Evolutionary conservation across 2,888 invertebrate genomes (phyloP), one percentile per base, ranked within the genome.

Genomic region (Cylindroiulus punctatus): DNA sequence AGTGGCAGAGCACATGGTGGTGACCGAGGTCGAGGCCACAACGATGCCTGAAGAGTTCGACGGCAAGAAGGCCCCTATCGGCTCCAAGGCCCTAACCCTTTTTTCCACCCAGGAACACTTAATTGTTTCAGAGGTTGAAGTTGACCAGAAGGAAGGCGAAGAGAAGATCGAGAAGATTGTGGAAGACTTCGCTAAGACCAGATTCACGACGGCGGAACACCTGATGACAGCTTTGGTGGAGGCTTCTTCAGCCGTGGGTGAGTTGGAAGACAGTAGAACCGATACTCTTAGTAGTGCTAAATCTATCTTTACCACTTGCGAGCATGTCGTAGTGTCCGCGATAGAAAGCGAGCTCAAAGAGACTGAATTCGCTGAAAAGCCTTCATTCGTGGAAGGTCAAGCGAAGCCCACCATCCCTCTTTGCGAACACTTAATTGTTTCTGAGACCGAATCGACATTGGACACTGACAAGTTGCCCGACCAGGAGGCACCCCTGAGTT

Each of bases 1-100:
- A 2, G 57, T 84, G 30, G 84, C 84, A 0, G 88, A 88, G 76
- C 88, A 89, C 5, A 65, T 90, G 14, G 87, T 88, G 30, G 87
- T 89, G 4, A 87, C 87, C 30, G 88, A 88, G 87, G 87, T 88
- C 1, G 86, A 87, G 22, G 85, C 57, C 40, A 65, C 82, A 4
- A 57, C 19, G 19, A 36, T 65, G 17, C 86, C 87, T 1, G 87
- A 86, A 47, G 86, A 86, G 17, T 85, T 87, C 17, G 84, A 85
- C 17, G 57, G 40, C 12, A 42, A 44, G n/a, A 52, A 47, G 36
- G 40, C 40, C 14, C 47, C 84, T 5, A 84, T 36, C 19, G 85
- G 81, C 42, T 86, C 76, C 32, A 81, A 85, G n/a, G 86, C 86
- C 3, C 36, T 36, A 22, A 30, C 52, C 12, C 32, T 85, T 87